phyloP scores from a whole-genome alignment of 2,113 vertebrate genomes.

The Anoplopoma fimbria region DNA sequence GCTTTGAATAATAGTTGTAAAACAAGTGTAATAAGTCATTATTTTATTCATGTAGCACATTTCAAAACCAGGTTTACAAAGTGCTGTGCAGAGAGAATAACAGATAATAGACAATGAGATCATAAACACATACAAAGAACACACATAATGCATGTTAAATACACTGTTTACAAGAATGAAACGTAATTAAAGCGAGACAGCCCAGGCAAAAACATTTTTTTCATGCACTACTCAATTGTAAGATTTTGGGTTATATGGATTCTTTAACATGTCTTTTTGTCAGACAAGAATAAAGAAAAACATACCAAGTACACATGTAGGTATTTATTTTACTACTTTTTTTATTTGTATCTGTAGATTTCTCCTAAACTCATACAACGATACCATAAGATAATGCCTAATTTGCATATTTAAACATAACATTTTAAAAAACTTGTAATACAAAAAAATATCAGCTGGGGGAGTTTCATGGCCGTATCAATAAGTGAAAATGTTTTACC shows the following conservation, averaged over 20 bases:
- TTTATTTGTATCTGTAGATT: neutral
- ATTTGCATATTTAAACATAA: neutral
- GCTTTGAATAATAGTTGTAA: constrained; percentile 7
- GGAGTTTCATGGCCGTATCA: neutral
- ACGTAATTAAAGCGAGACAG: neutral
- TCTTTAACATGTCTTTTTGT: neutral
- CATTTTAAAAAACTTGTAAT: neutral
- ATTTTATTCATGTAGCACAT: constrained; percentile 48
- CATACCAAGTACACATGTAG: neutral
- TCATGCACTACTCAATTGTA: neutral
- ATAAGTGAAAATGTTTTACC: neutral
- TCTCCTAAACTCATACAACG: neutral
- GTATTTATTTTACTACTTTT: neutral
- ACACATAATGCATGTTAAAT: constrained; percentile 19
- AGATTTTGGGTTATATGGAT: neutral
- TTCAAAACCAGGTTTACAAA: constrained; percentile 54
- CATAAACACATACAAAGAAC: constrained; percentile 31
- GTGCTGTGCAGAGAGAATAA: constrained; percentile 36
- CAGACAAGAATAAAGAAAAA: neutral
- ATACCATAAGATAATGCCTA: neutral
- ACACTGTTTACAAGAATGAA: constrained; percentile 6
- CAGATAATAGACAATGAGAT: constrained; percentile 21
- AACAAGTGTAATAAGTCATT: neutral
- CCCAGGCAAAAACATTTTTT: neutral
- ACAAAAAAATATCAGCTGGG: neutral